A percentile compares a stretch with the other conserved stretches of the same genome.
Evolutionary conservation across 2,888 invertebrate genomes (phyloP).

Genomic region (Volucella inanis): DNA sequence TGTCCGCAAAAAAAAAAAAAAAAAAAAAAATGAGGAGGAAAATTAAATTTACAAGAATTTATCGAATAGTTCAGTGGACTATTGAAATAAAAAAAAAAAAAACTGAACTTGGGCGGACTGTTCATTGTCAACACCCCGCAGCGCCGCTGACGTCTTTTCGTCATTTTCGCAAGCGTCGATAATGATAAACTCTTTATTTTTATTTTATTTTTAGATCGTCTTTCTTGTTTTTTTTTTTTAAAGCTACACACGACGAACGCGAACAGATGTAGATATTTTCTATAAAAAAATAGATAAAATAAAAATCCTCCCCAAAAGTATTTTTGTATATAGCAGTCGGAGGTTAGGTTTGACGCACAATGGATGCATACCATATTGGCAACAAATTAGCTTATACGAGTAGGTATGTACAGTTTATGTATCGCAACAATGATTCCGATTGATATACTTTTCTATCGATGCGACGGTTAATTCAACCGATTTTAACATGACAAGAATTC

Average conservation of each 20-base stretch:
- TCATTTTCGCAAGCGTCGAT: constrained; percentile 3
- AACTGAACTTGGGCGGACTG: too few relatives aligned
- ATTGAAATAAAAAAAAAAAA: constrained; percentile 27
- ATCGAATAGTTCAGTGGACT: constrained; percentile 64
- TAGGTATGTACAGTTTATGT: constrained; percentile 23
- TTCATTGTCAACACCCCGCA: too few relatives aligned
- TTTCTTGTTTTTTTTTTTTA: constrained; percentile 4
- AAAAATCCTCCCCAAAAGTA: constrained; percentile 1
- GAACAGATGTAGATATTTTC: constrained; percentile 24
- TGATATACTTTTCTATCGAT: constrained; percentile 33
- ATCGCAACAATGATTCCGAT: constrained; percentile 18
- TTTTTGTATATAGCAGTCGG: neutral
- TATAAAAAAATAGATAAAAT: neutral
- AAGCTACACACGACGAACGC: constrained; percentile 1
- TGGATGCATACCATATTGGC: neutral
- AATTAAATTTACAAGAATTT: neutral
- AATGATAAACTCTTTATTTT: constrained; percentile 3
- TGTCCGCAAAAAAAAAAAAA: constrained; percentile 36
- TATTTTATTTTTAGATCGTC: constrained; percentile 2
- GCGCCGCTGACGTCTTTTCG: neutral
- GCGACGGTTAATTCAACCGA: neutral
- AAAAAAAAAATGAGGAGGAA: neutral
- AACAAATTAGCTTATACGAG: neutral
- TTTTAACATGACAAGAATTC: neutral
- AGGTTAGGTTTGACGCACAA: neutral